These are phyloP conservation scores for Meteorus colon DNA, from an alignment of 2,888 invertebrate species.

Conservation along the genomic window DNA sequence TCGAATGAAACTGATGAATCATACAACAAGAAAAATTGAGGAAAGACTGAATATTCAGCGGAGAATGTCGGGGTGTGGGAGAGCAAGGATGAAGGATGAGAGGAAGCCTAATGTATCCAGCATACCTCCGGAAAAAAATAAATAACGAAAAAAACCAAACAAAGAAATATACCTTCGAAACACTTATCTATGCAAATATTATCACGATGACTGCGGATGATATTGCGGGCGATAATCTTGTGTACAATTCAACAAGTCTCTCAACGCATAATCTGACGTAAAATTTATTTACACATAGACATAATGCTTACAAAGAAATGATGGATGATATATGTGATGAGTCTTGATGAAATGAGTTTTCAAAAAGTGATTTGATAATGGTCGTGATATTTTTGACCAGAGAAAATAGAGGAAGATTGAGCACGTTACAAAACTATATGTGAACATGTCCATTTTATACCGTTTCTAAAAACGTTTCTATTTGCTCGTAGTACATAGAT, in stretches of 20 bases:
- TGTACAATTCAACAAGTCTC: background rate
- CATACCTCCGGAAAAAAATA: slow-evolving; percentile 5
- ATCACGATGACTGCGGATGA: slow-evolving; percentile 6
- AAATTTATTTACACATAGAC: background rate
- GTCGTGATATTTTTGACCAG: background rate
- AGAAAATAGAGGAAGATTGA: slow-evolving; percentile 38
- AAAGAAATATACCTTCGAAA: slow-evolving; percentile 10
- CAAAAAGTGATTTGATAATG: background rate
- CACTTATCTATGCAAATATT: background rate
- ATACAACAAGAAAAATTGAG: slow-evolving; percentile 35
- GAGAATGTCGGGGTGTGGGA: slow-evolving; percentile 24
- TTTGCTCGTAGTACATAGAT: slow-evolving; percentile 65
- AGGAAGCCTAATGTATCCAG: slow-evolving; percentile 31
- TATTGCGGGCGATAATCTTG: background rate
- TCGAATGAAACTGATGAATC: slow-evolving; percentile 4
- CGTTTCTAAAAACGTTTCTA: slow-evolving; percentile 70
- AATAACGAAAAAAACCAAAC: background rate
- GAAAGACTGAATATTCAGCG: slow-evolving; percentile 44
- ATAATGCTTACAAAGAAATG: background rate
- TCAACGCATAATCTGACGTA: slow-evolving; percentile 1
- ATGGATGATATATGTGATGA: background rate
- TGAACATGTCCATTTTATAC: slow-evolving; percentile 71
- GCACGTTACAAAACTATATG: slow-evolving; percentile 43
- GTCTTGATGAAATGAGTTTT: background rate
- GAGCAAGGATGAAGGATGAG: slow-evolving; percentile 1